Base-by-base conservation (phyloP, 2,888 invertebrate genomes). In the Strigamia maritima region DNA sequence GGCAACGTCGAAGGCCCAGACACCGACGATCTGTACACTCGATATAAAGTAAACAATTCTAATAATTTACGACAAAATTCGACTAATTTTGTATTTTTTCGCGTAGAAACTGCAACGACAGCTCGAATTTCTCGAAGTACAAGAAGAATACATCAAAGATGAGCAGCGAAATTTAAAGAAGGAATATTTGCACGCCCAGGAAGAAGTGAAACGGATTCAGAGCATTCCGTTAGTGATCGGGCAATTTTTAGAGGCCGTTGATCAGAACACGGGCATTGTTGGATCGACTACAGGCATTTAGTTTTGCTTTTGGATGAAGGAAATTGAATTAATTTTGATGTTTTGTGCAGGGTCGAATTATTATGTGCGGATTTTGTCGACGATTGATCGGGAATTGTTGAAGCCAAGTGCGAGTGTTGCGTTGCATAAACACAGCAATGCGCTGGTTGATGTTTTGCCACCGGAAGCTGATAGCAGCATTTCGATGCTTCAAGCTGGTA, bases 381-480 rank as follows among this genome's bases (percentile, higher is more conserved):
- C 99, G 4, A 96, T 99, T 83, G 99, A 99, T 86, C 89, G 98
- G 16, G 99, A 99, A 86, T 87, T 99, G 80, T 87, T 99, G 82
- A 98, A 99, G 86, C 98, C 99, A 0, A 98, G 98, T 0, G 97
- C 98, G 16, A 98, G 97, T 82, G 99, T 99, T 31, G 98, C 98
- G 22, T 89, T 99, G 40, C 99, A 99, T 86, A 99, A 99, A 86
- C 98, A 99, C 87, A 98, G 98, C 84, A 99, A 99, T 90, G 98
- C 99, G n/a, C 88, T 99, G 80, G 99, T 99, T 0, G 99, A 99
- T 89, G 98, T 99, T 3, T 87, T 99, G 65, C 99, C 99, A 6
- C 98, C 99, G 0, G 99, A 99, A 88, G 98, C 98, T 0, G 99
- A 99, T 86, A 97, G 97, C 83, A 98, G 97, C 60, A 99, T 99